phyloP scores from a whole-genome alignment of 2,888 invertebrate genomes.

The Eutolmus rufibarbis region DNA sequence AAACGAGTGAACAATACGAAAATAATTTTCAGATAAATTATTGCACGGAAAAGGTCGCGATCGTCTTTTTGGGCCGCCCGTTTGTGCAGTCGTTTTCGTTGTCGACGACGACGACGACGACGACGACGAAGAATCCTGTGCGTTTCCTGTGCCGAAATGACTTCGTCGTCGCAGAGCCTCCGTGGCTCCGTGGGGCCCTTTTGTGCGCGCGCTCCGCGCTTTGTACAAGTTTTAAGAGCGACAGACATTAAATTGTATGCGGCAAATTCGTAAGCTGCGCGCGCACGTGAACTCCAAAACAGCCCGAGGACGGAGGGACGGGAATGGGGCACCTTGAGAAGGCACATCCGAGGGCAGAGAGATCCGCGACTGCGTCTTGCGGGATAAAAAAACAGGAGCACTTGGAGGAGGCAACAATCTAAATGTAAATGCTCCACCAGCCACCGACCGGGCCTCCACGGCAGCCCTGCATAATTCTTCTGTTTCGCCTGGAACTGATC shows the following conservation, averaged over 20 bases:
- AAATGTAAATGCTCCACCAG: conserved; percentile 19
- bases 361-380: neutral
- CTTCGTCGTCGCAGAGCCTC: neutral
- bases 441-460: neutral
- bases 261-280: conserved; percentile 37
- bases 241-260: conserved; percentile 24
- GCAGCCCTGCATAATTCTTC: conserved; percentile 21
- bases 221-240: conserved; percentile 28
- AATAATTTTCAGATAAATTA: conserved; percentile 52
- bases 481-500: conserved; percentile 26
- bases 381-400: neutral
- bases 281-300: conserved; percentile 20
- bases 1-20: conserved; percentile 49
- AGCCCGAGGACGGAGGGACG: neutral
- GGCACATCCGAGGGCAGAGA: neutral
- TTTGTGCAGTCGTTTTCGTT: conserved; percentile 25
- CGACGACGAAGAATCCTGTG: neutral
- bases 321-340: neutral
- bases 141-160: conserved; percentile 36
- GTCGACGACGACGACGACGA: neutral
- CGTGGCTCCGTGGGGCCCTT: neutral
- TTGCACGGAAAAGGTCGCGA: conserved; percentile 48
- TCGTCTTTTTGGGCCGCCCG: conserved; percentile 49
- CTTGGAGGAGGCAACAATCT: neutral
- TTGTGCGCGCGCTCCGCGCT: neutral